Percentiles rank a stretch among this genome's conserved stretches.
phyloP scores from a whole-genome alignment of 92 coral and sea anemone species.

The Galaxea fascicularis region DNA sequence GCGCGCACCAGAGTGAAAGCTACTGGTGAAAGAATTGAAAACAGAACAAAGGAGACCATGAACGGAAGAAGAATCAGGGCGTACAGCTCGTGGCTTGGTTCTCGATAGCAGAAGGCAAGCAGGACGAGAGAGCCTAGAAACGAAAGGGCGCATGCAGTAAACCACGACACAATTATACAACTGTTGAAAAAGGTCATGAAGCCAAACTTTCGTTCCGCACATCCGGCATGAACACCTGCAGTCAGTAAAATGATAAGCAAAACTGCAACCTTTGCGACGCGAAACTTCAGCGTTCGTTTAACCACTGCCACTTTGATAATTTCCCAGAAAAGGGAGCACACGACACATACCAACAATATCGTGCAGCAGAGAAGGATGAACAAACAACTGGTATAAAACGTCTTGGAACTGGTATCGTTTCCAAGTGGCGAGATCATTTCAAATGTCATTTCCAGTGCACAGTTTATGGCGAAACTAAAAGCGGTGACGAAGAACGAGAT shows the following conservation, averaged over 20 bases:
- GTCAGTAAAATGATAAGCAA: conserved; percentile 47
- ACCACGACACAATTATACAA: conserved; percentile 69
- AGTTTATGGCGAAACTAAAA: conserved; percentile 75
- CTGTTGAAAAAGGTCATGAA: conserved; percentile 54
- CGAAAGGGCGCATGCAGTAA: conserved; percentile 59
- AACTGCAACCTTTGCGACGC: conserved; percentile 32
- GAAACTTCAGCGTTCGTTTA: conserved; percentile 55
- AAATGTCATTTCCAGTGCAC: conserved; percentile 72
- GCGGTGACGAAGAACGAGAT: conserved; percentile 74
- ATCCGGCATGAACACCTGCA: conserved; percentile 61
- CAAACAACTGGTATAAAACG: conserved; percentile 60
- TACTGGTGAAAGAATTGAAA: conserved; percentile 70
- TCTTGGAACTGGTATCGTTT: conserved; percentile 30
- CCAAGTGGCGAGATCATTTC: conserved; percentile 75
- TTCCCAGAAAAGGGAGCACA: conserved; percentile 82
- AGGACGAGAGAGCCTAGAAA: conserved; percentile 65
- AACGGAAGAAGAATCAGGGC: conserved; percentile 45
- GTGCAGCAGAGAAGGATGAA: conserved; percentile 63
- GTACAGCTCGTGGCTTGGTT: conserved; percentile 42
- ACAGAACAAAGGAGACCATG: conserved; percentile 26
- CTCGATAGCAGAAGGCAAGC: conserved; percentile 50
- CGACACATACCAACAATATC: conserved; percentile 47
- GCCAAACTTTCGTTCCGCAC: conserved; percentile 32
- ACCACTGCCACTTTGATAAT: conserved; percentile 58
- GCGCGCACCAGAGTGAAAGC: conserved; percentile 67